Base-by-base conservation (phyloP, 2,888 invertebrate genomes). In the Eupithecia tripunctaria region DNA sequence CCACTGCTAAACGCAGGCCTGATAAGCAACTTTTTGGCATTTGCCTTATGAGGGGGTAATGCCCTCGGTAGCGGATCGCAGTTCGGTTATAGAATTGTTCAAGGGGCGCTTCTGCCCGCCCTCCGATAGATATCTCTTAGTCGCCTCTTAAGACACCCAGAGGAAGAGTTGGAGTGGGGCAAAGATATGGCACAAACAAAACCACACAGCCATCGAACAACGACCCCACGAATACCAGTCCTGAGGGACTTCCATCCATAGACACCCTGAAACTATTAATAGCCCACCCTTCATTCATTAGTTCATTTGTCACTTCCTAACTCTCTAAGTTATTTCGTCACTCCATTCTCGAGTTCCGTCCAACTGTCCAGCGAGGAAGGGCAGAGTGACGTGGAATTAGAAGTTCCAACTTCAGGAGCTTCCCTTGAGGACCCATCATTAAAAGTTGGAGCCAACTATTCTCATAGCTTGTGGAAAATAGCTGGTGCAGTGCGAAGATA, bases 341-440 rank as follows among this genome's bases (percentile, higher is more conserved):
- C 56, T 56, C 21, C 25, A 63, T 63, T 36, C 36, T 14, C 36
- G 43, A 65, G 41, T 65, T 36, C 36, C 6, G 63, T 18, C n/a
- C 32, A 63, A n/a, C 25, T 64, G 68, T 56, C 73, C 68, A 69
- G 25, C 43, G 21, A 18, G 43, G 41, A 69, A 73, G 69, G 72
- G 47, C 66, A 63, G 69, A 71, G 71, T 72, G 59, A 67, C 67
- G 32, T 71, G 43, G 38, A 70, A 68, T 73, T 73, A 67, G 64
- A 12, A 29, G 56, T 69, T 74, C 27, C 47, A 69, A 69, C 71
- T 71, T 67, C 64, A 67, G 70, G 67, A 69, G 62, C 68, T 64
- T 70, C 70, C 62, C 75, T 64, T 15, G 72, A 67, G 72, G 51
- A 70, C 68, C 68, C 72, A 73, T 75, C 75, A 73, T 75, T 75